phyloP scores from a whole-genome alignment of 2,888 invertebrate genomes.

The Clunio marinus region DNA sequence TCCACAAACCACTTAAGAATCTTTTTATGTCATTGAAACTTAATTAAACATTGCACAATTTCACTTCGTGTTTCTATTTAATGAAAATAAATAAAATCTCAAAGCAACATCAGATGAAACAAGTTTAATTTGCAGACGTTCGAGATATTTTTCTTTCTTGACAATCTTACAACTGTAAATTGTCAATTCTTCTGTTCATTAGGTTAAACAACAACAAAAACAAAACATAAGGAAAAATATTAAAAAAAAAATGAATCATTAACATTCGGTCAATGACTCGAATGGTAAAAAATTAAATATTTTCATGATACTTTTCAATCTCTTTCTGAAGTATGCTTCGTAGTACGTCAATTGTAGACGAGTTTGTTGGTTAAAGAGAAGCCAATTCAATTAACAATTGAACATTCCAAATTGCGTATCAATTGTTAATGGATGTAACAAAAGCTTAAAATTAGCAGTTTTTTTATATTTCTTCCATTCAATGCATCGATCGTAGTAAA shows the following conservation, averaged over 20 bases:
- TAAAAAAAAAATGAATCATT: not conserved
- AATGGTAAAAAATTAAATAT: not conserved
- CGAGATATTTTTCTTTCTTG: not conserved
- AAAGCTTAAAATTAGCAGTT: not conserved
- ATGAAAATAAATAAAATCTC: too few relatives aligned
- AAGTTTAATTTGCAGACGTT: too few relatives aligned
- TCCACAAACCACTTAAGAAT: too few relatives aligned
- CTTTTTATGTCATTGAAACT: too few relatives aligned
- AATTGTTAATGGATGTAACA: not conserved
- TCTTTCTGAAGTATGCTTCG: too few relatives aligned
- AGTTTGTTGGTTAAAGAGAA: not conserved
- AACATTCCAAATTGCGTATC: not conserved
- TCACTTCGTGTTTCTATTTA: too few relatives aligned
- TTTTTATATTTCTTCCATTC: not conserved
- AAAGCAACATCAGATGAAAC: not conserved
- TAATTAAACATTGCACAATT: too few relatives aligned
- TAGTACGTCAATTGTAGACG: not conserved
- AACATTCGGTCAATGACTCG: conserved; percentile 4
- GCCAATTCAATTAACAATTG: conserved; percentile 9
- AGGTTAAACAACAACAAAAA: too few relatives aligned
- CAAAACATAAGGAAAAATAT: too few relatives aligned
- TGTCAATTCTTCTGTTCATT: too few relatives aligned
- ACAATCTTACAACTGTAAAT: not conserved
- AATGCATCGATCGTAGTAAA: not conserved
- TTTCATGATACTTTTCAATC: too few relatives aligned